A percentile compares a stretch with the other conserved stretches of the same genome.
These are phyloP conservation scores for Dryococelus australis DNA, from an alignment of 2,888 invertebrate species.

Conservation along the genomic window DNA sequence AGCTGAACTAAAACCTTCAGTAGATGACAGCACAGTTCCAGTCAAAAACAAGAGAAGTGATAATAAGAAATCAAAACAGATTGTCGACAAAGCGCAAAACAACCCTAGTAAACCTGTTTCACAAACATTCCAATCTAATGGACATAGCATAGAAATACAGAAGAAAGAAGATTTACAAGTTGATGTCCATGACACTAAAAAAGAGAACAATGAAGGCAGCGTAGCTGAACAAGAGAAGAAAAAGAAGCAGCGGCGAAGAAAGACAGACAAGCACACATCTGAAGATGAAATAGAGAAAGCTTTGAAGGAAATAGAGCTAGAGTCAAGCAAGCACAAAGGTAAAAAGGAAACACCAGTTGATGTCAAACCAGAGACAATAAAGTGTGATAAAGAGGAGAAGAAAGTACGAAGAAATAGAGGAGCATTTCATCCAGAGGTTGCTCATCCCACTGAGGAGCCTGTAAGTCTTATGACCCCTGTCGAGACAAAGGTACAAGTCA, in stretches of 20 bases:
- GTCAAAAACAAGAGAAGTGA: constrained; percentile 30
- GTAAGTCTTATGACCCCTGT: neutral
- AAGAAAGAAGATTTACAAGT: constrained; percentile 9
- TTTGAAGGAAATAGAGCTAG: constrained; percentile 57
- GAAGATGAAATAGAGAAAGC: constrained; percentile 61
- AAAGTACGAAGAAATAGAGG: constrained; percentile 25
- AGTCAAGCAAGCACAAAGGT: constrained; percentile 32
- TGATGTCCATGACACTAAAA: constrained; percentile 12
- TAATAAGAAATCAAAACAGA: constrained; percentile 26
- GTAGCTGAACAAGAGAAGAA: constrained; percentile 42
- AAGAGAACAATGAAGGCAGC: constrained; percentile 5
- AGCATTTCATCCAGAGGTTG: constrained; percentile 21
- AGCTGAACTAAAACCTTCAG: neutral
- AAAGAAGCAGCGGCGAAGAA: constrained; percentile 33
- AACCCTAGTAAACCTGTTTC: constrained; percentile 31
- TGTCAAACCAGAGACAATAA: constrained; percentile 20
- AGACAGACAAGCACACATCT: neutral
- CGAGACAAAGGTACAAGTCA: neutral
- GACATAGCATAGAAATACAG: neutral
- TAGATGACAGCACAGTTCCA: constrained; percentile 29
- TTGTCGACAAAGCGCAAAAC: neutral
- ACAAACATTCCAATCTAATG: constrained; percentile 33
- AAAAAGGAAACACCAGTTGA: constrained; percentile 32
- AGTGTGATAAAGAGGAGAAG: constrained; percentile 22
- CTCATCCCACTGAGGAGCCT: constrained; percentile 20